Evolutionary conservation across 1,140 invertebrate genomes (phyloP), one percentile per base, ranked within the genome.

Genomic region (Stegodyphus dumicola): DNA sequence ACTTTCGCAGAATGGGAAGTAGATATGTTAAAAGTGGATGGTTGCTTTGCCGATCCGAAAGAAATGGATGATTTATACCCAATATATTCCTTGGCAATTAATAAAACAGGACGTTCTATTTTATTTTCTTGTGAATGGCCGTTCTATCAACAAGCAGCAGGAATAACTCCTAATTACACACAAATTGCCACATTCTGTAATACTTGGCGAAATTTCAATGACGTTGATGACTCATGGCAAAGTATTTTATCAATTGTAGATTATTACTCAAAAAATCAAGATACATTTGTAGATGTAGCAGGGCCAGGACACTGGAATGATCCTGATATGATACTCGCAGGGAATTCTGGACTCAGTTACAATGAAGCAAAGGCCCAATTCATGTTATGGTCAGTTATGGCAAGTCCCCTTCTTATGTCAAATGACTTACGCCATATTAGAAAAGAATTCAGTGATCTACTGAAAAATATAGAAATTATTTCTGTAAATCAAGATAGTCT

Each of bases 301-400:
- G 98, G 97, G 10, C 98, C 97, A 3, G 97, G 98, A 11, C 95
- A 96, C 88, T 99, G 96, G 96, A 99, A 99, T 91, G 98, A 99
- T 91, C 98, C 98, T 9, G 98, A 99, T 89, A 98, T 98, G 98
- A 95, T 97, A 90, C 88, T 85, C 5, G 74, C 13, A 10, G 87
- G 87, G 15, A 87, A 87, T 51, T 87, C 66, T 7, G 83, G 87
- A 10, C 77, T 88, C 1, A 88, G 84, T 49, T 74, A 77, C 51
- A 87, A 88, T 49, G 87, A 89, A 66, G 85, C 86, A 11, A 83
- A 77, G 51, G 85, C 87, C 6, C 89, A 89, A 71, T 85, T 89
- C 73, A 88, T 85, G 53, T 60, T 89, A 73, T 89, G 89, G 89
- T 69, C 88, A 1, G 88, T 89, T 18, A 54, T 89, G 56, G 88